A percentile compares a stretch with the other conserved stretches of the same genome.
These are phyloP conservation scores for Pelmatolapia mariae DNA, from an alignment of 2,113 vertebrate species.

Conservation along the genomic window DNA sequence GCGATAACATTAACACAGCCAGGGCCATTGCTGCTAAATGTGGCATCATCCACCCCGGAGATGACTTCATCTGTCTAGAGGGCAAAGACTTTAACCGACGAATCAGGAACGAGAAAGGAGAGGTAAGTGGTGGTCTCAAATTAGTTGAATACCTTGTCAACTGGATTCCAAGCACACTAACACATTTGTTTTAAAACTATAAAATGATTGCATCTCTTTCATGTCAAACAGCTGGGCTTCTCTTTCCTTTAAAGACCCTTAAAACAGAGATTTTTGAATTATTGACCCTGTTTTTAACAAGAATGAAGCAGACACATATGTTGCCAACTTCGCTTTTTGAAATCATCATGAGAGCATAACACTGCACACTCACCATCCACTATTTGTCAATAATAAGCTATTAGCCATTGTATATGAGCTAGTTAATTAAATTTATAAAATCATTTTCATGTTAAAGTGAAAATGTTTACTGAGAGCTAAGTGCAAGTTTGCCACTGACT, in stretches of 20 bases:
- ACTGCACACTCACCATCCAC: background rate
- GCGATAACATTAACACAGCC: slow-evolving; percentile 88
- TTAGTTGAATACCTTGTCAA: background rate
- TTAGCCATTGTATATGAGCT: background rate
- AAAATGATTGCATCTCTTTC: background rate
- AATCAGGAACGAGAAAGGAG: slow-evolving; percentile 89
- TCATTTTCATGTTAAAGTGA: background rate
- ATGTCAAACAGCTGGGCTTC: background rate
- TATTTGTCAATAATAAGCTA: background rate
- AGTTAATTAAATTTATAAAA: background rate
- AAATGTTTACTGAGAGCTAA: background rate
- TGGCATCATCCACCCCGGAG: slow-evolving; percentile 86
- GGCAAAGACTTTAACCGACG: slow-evolving; percentile 89
- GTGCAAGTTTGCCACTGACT: background rate
- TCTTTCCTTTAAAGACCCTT: background rate
- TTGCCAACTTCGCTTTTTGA: background rate
- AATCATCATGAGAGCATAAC: background rate
- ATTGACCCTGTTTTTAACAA: background rate
- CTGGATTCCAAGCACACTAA: background rate
- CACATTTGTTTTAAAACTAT: background rate
- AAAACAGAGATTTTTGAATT: background rate
- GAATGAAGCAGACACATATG: background rate
- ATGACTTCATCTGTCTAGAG: slow-evolving; percentile 87
- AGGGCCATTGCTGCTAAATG: slow-evolving; percentile 87
- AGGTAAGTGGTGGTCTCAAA: slow-evolving; percentile 61